A percentile compares a stretch with the other conserved stretches of the same genome.
These are phyloP conservation scores for Alligator mississippiensis DNA, from an alignment of 2,113 vertebrate genomes.

Conservation along the genomic window DNA sequence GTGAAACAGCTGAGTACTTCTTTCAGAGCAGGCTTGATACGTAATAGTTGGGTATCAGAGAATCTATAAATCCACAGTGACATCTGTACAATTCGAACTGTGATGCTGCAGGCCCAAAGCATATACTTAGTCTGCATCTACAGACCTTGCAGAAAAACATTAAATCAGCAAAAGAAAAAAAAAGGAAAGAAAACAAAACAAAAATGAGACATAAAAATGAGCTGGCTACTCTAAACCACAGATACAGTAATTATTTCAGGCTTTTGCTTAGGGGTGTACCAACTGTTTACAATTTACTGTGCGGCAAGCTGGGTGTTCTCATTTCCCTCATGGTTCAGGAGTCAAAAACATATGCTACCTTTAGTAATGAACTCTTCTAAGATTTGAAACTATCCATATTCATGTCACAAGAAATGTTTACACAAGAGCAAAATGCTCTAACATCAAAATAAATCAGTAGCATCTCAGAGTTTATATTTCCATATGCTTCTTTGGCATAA, in stretches of 20 bases:
- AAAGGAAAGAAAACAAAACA: slow-evolving; percentile 23
- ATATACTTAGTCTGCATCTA: slow-evolving; percentile 68
- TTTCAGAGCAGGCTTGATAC: slow-evolving; percentile 37
- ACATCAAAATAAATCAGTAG: slow-evolving; percentile 81
- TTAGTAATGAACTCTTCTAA: slow-evolving; percentile 79
- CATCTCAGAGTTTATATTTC: slow-evolving; percentile 79
- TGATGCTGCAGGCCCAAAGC: slow-evolving; percentile 55
- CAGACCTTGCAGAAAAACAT: slow-evolving; percentile 67
- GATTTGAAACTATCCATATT: slow-evolving; percentile 79
- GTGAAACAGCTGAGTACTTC: slow-evolving; percentile 38
- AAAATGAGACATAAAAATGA: slow-evolving; percentile 72
- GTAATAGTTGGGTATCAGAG: slow-evolving; percentile 25
- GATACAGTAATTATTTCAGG: slow-evolving; percentile 78
- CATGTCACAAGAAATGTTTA: slow-evolving; percentile 81
- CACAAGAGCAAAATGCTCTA: slow-evolving; percentile 78
- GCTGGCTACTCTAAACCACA: slow-evolving; percentile 73
- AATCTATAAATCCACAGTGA: slow-evolving; percentile 66
- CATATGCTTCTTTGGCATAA: slow-evolving; percentile 79
- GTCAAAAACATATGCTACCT: slow-evolving; percentile 81
- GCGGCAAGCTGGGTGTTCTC: slow-evolving; percentile 79
- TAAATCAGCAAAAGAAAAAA: slow-evolving; percentile 73
- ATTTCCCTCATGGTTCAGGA: slow-evolving; percentile 79
- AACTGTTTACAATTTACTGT: slow-evolving; percentile 81
- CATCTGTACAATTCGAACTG: slow-evolving; percentile 68
- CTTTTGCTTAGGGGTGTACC: slow-evolving; percentile 76